phyloP scores from a whole-genome alignment of 2,797 vertebrate species.

The Scleropages formosus region DNA sequence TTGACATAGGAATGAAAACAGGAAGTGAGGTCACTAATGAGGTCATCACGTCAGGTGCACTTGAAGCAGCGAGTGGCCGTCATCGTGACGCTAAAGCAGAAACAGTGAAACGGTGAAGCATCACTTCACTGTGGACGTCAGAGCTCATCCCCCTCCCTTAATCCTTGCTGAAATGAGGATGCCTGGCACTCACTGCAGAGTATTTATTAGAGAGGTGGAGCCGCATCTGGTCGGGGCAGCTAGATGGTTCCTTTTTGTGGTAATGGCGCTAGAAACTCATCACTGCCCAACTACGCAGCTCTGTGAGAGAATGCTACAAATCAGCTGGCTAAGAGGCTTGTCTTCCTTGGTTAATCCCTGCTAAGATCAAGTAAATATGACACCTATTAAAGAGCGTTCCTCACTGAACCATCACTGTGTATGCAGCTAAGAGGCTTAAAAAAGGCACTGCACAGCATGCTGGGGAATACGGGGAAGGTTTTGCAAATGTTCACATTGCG shows the following conservation, averaged over 20 bases:
- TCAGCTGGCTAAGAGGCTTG: slow-evolving; percentile 2
- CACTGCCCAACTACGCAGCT: neutral
- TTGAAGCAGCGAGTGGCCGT: neutral
- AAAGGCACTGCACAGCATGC: neutral
- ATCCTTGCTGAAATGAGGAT: neutral
- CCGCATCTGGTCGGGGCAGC: neutral
- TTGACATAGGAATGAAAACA: neutral
- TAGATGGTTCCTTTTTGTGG: neutral
- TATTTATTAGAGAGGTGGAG: neutral
- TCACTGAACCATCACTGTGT: neutral
- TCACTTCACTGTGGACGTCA: neutral
- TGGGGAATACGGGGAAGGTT: neutral
- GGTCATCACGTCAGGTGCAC: neutral
- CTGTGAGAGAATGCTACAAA: neutral
- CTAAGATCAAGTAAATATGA: neutral
- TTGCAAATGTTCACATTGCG: neutral
- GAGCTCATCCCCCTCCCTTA: neutral
- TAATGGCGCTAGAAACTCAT: neutral
- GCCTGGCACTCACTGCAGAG: neutral
- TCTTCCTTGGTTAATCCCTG: neutral
- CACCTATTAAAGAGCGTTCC: slow-evolving; percentile 13
- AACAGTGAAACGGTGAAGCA: neutral
- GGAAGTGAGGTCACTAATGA: neutral
- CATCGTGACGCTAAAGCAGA: neutral
- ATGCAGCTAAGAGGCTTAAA: neutral